Conservation (phyloP, 2,888 invertebrate species). For the Drosophila pseudotakahashii region DNA sequence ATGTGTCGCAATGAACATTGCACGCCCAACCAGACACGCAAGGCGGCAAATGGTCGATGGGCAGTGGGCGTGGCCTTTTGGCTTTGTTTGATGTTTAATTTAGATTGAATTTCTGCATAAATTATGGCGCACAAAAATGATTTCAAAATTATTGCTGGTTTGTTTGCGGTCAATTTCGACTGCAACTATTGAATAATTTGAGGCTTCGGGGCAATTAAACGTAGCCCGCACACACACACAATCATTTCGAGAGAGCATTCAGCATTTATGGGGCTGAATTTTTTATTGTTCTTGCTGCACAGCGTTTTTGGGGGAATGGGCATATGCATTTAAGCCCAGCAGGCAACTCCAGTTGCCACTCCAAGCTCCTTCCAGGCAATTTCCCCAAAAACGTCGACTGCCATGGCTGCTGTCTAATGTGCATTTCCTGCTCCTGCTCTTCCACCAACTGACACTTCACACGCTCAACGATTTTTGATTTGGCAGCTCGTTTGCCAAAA, state of each 20-base stretch:
- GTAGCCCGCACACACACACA: conserved; percentile 3
- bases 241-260: conserved; percentile 13
- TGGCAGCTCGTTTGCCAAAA: conserved; percentile 67
- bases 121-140: conserved; percentile 57
- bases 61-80: neutral
- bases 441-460: conserved; percentile 47
- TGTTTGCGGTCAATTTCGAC: conserved; percentile 57
- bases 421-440: conserved; percentile 28
- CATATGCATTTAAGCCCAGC: neutral
- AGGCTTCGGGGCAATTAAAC: conserved; percentile 36
- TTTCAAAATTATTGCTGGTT: conserved; percentile 52
- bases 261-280: conserved; percentile 19
- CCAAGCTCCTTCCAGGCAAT: conserved; percentile 29
- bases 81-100: conserved; percentile 63
- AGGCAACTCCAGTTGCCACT: neutral
- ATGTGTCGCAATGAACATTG: conserved; percentile 55
- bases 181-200: conserved; percentile 45
- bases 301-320: too few species aligned
- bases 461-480: conserved; percentile 61
- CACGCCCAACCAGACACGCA: conserved; percentile 48
- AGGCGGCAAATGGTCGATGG: neutral
- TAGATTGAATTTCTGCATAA: conserved; percentile 65
- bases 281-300: neutral
- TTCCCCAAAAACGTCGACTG: conserved; percentile 33
- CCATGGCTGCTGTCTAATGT: conserved; percentile 42